Evolutionary conservation across 2,113 vertebrate species (phyloP), one percentile per base, ranked within the genome.

Genomic region (Diadophis punctatus): DNA sequence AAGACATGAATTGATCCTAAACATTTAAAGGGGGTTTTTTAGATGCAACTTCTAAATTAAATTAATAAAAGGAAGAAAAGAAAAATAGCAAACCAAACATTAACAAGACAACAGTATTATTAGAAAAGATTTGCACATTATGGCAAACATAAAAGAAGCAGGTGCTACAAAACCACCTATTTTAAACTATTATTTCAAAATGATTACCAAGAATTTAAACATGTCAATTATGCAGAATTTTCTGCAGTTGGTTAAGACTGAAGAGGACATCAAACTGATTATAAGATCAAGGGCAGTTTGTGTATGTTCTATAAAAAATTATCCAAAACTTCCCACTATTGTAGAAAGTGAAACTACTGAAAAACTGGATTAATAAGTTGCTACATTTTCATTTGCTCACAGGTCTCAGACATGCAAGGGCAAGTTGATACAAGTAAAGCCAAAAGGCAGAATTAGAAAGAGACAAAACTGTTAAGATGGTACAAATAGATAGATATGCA

Each of bases 51-150:
- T 39, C 6, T 27, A 53, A 94, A 49, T 9, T 22, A 93, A 96
- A 68, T 58, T 90, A 93, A 96, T 92, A 93, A 9, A 91, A 91
- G 51, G 63, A 74, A 95, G 93, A 94, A 18, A 63, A 95, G 95
- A 96, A 96, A 97, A 95, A 97, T 95, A 96, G 96, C 87, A 89
- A 95, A 94, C 52, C 87, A 92, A 93, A 94, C 95, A 90, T 1
- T 49, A 96, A 95, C 53, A 95, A 93, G 95, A 95, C 92, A 1
- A 8, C 86, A 90, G 91, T 89, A 43, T 53, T 91, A 91, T n/a
- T 89, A 85, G 89, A 88, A 0, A 1, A 87, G 88, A 94, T 93
- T 80, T 93, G 92, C 92, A 92, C 4, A 93, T 88, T 90, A 80
- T 68, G 25, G 60, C 88, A 94, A 92, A 90, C 93, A 93, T 92